Evolutionary conservation across 2,113 vertebrate genomes (phyloP).

Genomic region (Uropsilus gracilis): DNA sequence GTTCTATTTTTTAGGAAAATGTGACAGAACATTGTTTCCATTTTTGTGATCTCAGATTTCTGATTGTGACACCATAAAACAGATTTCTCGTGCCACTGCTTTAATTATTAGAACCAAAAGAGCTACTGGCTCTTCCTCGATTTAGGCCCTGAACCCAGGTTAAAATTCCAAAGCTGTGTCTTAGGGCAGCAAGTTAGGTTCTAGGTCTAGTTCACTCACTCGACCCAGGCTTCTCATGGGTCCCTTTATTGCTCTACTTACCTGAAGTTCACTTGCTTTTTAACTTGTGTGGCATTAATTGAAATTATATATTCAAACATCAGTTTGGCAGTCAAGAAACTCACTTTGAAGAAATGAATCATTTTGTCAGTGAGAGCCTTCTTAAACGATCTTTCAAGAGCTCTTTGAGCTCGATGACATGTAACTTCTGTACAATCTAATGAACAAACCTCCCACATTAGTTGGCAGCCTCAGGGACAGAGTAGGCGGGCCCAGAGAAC

Average conservation of each 20-base stretch:
- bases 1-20: background rate
- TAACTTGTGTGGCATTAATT: background rate
- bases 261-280: background rate
- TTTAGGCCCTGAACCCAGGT: background rate
- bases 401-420: background rate
- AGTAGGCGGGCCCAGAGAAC: background rate
- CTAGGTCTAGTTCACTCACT: background rate
- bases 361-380: background rate
- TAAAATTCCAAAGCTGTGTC: background rate
- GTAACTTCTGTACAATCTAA: background rate
- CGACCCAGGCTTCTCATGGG: background rate
- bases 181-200: background rate
- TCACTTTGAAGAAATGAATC: background rate
- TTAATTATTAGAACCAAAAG: background rate
- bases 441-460: background rate
- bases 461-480: background rate
- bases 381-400: background rate
- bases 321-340: background rate
- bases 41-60: background rate
- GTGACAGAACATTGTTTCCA: background rate
- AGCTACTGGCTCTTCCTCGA: background rate
- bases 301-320: background rate
- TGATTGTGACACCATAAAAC: background rate
- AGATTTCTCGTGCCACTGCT: background rate
- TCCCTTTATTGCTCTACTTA: background rate